These are phyloP conservation scores for Gambusia affinis DNA, from an alignment of 2,113 vertebrate species.

Conservation along the genomic window DNA sequence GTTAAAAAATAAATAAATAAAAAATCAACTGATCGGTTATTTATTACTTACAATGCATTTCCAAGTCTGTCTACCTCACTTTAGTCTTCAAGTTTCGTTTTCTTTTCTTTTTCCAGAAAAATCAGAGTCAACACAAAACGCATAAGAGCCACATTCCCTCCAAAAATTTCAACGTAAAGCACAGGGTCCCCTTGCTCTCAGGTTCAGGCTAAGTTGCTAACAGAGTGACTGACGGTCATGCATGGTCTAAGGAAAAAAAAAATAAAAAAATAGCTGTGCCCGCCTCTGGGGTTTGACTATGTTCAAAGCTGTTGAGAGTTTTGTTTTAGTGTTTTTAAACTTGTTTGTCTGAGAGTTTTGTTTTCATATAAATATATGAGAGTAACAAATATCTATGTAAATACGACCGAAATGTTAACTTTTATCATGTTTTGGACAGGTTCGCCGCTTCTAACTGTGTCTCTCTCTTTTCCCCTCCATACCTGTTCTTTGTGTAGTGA, in stretches of 20 bases:
- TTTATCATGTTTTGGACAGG: slow-evolving; percentile 80
- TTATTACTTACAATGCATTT: slow-evolving; percentile 77
- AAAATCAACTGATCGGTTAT: slow-evolving; percentile 75
- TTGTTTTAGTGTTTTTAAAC: slow-evolving; percentile 74
- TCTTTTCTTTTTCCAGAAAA: not conserved
- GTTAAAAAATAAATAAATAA: slow-evolving; percentile 67
- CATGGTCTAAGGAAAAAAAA: slow-evolving; percentile 63
- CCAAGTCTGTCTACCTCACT: slow-evolving; percentile 82
- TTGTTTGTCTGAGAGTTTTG: slow-evolving; percentile 72
- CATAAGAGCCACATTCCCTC: slow-evolving; percentile 34
- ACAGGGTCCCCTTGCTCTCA: slow-evolving; percentile 79
- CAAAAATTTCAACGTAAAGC: slow-evolving; percentile 63
- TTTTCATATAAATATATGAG: slow-evolving; percentile 78
- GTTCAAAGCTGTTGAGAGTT: slow-evolving; percentile 65
- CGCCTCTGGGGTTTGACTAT: slow-evolving; percentile 63
- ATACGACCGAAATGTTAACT: slow-evolving; percentile 78
- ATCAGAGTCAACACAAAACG: slow-evolving; percentile 63
- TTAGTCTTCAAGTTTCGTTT: slow-evolving; percentile 57
- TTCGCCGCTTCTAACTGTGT: slow-evolving; percentile 79
- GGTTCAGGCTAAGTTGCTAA: slow-evolving; percentile 74
- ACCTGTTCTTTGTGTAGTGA: slow-evolving; percentile 79
- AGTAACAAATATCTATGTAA: slow-evolving; percentile 78
- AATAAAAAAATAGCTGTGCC: slow-evolving; percentile 54
- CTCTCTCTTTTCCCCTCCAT: slow-evolving; percentile 68
- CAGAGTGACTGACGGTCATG: slow-evolving; percentile 70